Percentiles rank a stretch among this genome's conserved stretches.
Evolutionary conservation across 2,888 invertebrate genomes (phyloP).

Genomic region (Matsumyia berberina): DNA sequence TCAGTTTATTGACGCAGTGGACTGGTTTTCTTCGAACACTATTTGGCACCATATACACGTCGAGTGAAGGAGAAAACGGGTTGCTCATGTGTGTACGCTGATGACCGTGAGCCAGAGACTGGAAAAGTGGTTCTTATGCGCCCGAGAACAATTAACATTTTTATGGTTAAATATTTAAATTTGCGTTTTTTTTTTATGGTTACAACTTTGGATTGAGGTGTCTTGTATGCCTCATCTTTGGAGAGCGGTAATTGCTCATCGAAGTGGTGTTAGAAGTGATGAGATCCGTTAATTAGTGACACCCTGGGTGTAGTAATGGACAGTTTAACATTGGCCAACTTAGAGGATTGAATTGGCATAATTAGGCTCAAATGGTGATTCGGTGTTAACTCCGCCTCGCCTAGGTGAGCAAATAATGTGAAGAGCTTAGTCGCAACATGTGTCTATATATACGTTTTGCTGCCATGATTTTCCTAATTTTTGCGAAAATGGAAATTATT

Average conservation of each 20-base stretch:
- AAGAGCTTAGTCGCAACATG: not conserved
- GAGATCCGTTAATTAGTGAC: conserved; percentile 42
- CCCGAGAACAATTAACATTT: conserved; percentile 64
- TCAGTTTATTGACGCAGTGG: conserved; percentile 36
- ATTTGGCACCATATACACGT: conserved; percentile 30
- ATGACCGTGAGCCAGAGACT: conserved; percentile 45
- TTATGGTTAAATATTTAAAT: conserved; percentile 40
- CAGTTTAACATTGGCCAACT: conserved; percentile 62
- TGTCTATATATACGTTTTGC: not conserved
- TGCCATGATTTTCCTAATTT: not conserved
- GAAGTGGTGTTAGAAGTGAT: not conserved
- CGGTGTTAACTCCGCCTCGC: not conserved
- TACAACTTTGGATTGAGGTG: not conserved
- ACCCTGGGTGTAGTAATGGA: conserved; percentile 39
- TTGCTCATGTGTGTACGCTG: conserved; percentile 23
- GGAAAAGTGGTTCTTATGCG: conserved; percentile 53
- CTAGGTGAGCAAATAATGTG: not conserved
- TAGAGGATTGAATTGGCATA: conserved; percentile 43
- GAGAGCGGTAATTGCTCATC: conserved; percentile 24
- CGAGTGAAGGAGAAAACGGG: conserved; percentile 31
- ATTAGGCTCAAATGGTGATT: conserved; percentile 34
- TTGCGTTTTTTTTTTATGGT: conserved; percentile 19
- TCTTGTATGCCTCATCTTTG: conserved; percentile 13
- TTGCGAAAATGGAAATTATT: conserved; percentile 25
- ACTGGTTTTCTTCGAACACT: conserved; percentile 46